Percentiles rank a stretch among this genome's conserved stretches.
These are phyloP conservation scores for Opisthograptis luteolata DNA, from an alignment of 2,888 invertebrate species.

Conservation along the genomic window DNA sequence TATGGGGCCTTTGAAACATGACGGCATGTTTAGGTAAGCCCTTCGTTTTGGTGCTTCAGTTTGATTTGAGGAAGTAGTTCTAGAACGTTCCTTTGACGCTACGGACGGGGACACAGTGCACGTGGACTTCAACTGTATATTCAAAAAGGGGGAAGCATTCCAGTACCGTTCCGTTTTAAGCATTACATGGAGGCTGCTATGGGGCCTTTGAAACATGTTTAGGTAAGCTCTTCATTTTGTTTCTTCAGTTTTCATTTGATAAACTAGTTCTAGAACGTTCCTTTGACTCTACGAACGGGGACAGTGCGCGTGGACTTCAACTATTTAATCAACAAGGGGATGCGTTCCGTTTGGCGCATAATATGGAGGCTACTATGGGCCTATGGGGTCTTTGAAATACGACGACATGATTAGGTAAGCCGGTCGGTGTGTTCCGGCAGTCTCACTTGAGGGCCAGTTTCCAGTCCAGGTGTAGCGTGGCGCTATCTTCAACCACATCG, in stretches of 20 bases:
- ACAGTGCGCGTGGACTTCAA: slow-evolving; percentile 99
- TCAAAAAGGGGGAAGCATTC: slow-evolving; percentile 95
- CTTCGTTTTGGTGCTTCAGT: too few relatives aligned
- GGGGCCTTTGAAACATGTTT: slow-evolving; percentile 95
- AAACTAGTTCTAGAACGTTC: too few relatives aligned
- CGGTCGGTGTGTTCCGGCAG: too few relatives aligned
- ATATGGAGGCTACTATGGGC: slow-evolving; percentile 99
- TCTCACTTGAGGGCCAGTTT: too few relatives aligned
- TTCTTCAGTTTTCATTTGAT: too few relatives aligned
- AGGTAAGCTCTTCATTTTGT: slow-evolving; percentile 54
- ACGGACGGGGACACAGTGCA: slow-evolving; percentile 97
- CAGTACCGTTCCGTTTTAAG: slow-evolving; percentile 97
- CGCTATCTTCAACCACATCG: too few relatives aligned
- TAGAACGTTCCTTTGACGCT: slow-evolving; percentile 97
- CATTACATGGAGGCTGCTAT: slow-evolving; percentile 98
- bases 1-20: slow-evolving; percentile 96
- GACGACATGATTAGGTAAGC: slow-evolving; percentile 92
- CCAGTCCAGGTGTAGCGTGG: too few relatives aligned
- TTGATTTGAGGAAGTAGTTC: too few relatives aligned
- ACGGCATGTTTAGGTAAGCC: slow-evolving; percentile 90
- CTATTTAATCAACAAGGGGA: slow-evolving; percentile 97
- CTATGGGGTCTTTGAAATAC: slow-evolving; percentile 95
- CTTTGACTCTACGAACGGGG: slow-evolving; percentile 95
- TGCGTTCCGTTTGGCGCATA: slow-evolving; percentile 97
- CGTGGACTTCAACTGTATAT: slow-evolving; percentile 99